Conservation (phyloP, 2,888 invertebrate species). For the Drosophila neutralis region DNA sequence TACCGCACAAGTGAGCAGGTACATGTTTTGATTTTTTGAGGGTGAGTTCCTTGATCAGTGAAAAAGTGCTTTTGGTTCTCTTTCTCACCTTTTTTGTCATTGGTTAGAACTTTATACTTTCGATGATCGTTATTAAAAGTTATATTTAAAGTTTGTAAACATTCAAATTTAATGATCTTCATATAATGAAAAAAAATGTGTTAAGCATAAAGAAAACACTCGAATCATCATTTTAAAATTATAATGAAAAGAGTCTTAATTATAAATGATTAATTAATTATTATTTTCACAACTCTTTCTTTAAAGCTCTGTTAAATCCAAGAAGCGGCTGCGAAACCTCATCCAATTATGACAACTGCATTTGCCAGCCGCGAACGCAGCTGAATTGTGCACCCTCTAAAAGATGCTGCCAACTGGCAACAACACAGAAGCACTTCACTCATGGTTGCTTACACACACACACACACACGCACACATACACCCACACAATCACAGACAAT, state of each 20-base stretch:
- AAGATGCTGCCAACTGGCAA: constrained; percentile 45
- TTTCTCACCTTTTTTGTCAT: too few species aligned
- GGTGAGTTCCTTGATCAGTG: too few species aligned
- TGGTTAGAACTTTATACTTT: background rate
- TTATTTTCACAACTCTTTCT: background rate
- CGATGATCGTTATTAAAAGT: background rate
- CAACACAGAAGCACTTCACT: constrained; percentile 48
- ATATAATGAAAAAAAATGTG: background rate
- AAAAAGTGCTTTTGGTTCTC: too few species aligned
- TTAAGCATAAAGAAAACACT: background rate
- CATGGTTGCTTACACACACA: constrained; percentile 20
- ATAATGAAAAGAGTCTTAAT: background rate
- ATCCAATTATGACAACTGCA: constrained; percentile 54
- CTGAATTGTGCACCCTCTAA: constrained; percentile 9
- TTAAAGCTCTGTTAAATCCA: constrained; percentile 1
- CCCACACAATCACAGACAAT: background rate
- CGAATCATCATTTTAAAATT: background rate
- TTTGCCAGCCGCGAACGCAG: constrained; percentile 13
- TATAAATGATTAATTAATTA: background rate
- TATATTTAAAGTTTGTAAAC: background rate
- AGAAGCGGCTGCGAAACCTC: constrained; percentile 21
- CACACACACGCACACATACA: background rate
- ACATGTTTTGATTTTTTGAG: too few species aligned
- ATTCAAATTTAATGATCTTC: background rate
- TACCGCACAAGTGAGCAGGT: too few species aligned